phyloP scores from a whole-genome alignment of 2,888 invertebrate species.

The Cyrtodaria siliqua region DNA sequence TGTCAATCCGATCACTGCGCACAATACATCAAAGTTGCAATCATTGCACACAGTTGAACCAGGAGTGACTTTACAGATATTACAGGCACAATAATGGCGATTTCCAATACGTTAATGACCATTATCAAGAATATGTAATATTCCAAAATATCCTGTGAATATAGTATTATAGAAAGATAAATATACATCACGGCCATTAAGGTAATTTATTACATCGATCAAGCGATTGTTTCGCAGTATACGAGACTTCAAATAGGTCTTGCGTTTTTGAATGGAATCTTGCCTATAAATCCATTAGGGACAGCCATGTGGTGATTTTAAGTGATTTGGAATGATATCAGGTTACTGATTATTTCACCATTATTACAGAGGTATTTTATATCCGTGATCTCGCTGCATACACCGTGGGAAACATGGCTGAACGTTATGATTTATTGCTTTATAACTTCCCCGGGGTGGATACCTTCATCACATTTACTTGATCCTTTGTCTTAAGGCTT shows the following conservation, averaged over 20 bases:
- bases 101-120: slow-evolving; percentile 35
- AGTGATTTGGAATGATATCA: neutral
- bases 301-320: neutral
- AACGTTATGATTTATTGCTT: slow-evolving; percentile 41
- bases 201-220: slow-evolving; percentile 46
- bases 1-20: slow-evolving; percentile 54
- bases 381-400: neutral
- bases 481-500: slow-evolving; percentile 46
- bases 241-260: neutral
- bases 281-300: neutral
- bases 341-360: slow-evolving; percentile 2
- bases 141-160: slow-evolving; percentile 29
- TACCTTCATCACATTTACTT: slow-evolving; percentile 30
- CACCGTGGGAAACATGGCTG: slow-evolving; percentile 45
- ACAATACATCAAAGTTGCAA: slow-evolving; percentile 61
- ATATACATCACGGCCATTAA: slow-evolving; percentile 41
- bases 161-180: slow-evolving; percentile 38
- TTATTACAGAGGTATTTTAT: neutral
- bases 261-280: neutral
- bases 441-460: slow-evolving; percentile 29
- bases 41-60: slow-evolving; percentile 42
- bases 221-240: slow-evolving; percentile 41
- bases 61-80: slow-evolving; percentile 28
- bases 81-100: neutral
- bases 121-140: slow-evolving; percentile 26